A percentile compares a stretch with the other conserved stretches of the same genome.
Conservation (phyloP, 53 echinoderm and acorn worm species). For the Antedon mediterranea region DNA sequence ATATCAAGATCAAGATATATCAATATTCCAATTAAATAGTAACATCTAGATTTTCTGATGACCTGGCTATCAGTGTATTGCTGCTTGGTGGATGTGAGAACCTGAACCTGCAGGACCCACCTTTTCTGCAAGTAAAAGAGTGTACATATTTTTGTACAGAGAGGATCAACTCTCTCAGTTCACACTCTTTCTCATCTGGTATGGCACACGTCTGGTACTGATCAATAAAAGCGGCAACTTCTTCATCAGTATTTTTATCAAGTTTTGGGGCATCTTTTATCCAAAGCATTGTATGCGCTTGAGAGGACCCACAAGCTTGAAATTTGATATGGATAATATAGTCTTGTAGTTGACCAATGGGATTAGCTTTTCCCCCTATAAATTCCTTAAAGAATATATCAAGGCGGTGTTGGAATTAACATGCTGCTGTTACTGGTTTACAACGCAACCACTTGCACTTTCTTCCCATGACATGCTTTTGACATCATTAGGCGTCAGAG, state of each 20-base stretch:
- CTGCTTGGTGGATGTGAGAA: too few relatives aligned
- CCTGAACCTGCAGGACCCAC: constrained; percentile 15
- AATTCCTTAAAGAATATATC: constrained; percentile 20
- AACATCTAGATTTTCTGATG: too few relatives aligned
- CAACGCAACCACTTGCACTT: constrained; percentile 12
- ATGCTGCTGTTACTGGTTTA: constrained; percentile 34
- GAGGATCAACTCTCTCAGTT: constrained; percentile 3
- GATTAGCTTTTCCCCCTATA: constrained; percentile 7
- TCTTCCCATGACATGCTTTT: constrained; percentile 16
- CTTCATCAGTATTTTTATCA: not conserved
- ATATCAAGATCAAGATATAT: too few relatives aligned
- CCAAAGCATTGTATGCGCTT: not conserved
- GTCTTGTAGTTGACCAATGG: constrained; percentile 1
- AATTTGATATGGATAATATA: constrained; percentile 4
- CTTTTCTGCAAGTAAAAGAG: constrained; percentile 23
- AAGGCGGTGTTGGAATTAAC: constrained; percentile 24
- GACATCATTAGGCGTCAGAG: constrained; percentile 17
- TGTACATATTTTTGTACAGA: constrained; percentile 18
- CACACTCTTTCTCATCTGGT: not conserved
- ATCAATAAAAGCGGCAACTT: not conserved
- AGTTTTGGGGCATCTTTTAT: not conserved
- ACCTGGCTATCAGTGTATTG: too few relatives aligned
- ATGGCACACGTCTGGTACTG: constrained; percentile 4
- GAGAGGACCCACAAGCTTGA: constrained; percentile 9
- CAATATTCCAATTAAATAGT: too few relatives aligned